phyloP scores from a whole-genome alignment of 2,113 vertebrate species.

The Kobus ellipsiprymnus region DNA sequence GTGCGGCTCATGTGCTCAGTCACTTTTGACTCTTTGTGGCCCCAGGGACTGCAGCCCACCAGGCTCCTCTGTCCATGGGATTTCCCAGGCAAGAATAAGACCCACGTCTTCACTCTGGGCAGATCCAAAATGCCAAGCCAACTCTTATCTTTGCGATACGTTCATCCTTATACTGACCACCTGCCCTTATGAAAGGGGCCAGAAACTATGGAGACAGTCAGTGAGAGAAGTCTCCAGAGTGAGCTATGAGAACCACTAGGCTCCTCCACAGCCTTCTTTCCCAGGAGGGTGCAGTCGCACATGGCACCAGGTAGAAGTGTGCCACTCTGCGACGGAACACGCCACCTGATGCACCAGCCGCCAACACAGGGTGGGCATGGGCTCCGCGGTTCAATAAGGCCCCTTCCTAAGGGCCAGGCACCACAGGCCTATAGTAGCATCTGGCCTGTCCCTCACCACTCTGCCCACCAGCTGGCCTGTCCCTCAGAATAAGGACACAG shows the following conservation, averaged over 20 bases:
- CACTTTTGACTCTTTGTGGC: not conserved
- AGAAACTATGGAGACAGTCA: not conserved
- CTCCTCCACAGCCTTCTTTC: not conserved
- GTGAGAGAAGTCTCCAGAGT: not conserved
- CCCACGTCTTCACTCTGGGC: not conserved
- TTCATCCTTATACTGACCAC: not conserved
- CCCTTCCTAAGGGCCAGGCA: not conserved
- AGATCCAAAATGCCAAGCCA: not conserved
- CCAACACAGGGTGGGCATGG: accelerated
- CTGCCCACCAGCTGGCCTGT: not conserved
- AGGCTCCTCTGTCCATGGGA: not conserved
- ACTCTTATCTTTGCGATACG: not conserved
- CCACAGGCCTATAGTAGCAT: not conserved
- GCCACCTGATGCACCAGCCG: not conserved
- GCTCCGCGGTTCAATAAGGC: not conserved
- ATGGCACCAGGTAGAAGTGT: accelerated
- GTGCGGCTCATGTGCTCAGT: no score
- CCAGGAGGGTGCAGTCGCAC: not conserved
- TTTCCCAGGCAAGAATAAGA: not conserved
- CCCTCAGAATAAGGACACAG: not conserved
- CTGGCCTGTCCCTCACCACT: not conserved
- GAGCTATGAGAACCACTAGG: not conserved
- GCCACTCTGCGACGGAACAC: accelerated
- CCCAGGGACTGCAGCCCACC: not conserved
- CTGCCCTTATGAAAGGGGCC: accelerated